A percentile compares a stretch with the other conserved stretches of the same genome.
Conservation (phyloP, 2,113 vertebrate species). For the Glareola pratincola region DNA sequence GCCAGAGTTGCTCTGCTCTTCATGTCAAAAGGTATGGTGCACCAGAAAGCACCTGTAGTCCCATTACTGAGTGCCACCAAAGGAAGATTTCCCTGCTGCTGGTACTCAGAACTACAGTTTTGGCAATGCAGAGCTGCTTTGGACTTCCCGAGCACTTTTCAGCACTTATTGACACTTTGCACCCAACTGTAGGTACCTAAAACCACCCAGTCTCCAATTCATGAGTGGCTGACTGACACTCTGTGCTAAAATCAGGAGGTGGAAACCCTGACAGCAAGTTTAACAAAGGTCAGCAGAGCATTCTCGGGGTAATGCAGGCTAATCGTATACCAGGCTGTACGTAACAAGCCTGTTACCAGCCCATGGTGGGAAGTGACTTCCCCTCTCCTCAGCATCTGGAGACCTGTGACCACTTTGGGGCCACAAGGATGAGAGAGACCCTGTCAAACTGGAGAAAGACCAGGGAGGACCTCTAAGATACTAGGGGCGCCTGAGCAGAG, state of each 20-base stretch:
- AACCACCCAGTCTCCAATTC: not conserved
- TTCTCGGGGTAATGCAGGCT: not conserved
- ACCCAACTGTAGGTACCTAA: not conserved
- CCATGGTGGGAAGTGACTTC: not conserved
- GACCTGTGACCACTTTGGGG: not conserved
- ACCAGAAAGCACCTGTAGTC: rapidly evolving
- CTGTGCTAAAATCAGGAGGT: not conserved
- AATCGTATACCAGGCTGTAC: not conserved
- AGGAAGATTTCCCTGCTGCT: not conserved
- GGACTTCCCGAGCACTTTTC: not conserved
- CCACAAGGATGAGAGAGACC: not conserved
- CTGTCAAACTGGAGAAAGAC: not conserved
- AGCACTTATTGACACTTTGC: rapidly evolving
- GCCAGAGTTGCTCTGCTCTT: not conserved
- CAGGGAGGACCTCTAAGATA: not conserved
- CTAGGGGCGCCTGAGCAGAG: not conserved
- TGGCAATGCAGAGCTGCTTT: not conserved
- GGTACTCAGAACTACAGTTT: not conserved
- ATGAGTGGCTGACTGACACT: not conserved
- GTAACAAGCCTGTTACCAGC: not conserved
- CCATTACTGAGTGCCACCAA: rapidly evolving
- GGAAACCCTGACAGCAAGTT: not conserved
- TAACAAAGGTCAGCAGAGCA: not conserved
- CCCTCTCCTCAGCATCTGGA: not conserved
- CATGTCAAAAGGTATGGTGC: not conserved